Evolutionary conservation across 2,113 vertebrate genomes (phyloP), one percentile per base, ranked within the genome.

Genomic region (Microtus richardsoni): DNA sequence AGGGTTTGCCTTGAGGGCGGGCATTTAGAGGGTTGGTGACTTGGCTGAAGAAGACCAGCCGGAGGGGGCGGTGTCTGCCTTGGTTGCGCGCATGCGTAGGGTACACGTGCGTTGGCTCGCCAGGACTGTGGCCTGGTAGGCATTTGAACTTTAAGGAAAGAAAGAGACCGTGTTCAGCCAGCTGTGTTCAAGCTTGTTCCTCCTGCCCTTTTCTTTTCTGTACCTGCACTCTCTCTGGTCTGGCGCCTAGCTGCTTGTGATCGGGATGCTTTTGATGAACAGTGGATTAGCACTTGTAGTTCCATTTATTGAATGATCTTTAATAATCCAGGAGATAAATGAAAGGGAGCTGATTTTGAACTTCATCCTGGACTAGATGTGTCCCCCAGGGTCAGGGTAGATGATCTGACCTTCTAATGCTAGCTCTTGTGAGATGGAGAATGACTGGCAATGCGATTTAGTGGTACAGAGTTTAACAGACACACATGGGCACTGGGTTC

Each of bases 61-160:
- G 30, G 77, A 12, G 80, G 70, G 80, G 54, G 88, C 30, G 80
- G 88, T 22, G 70, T 6, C 66, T 14, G 33, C 47, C 19, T 0
- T 8, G 4, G 9, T 8, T 21, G 44, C 22, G 94, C 97, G 97
- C 97, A 95, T 95, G 97, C 96, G 97, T 77, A 47, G 39, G n/a
- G 0, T 92, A 21, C 96, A 94, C 94, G 95, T 93, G 96, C 47
- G 71, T 44, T 58, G 39, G 24, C 83, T 47, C 1, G 1, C 58
- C 44, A 30, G 0, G 54, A 39, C 91, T 60, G 83, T 87, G 96
- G 95, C 89, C 93, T 91, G 22, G 39, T 22, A 24, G 36, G 39
- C 7, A 12, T 60, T 86, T 95, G 88, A 94, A 95, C 88, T 95
- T 92, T 12, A 21, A 49, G 7, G 47, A 79, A 71, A 60, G 87